These are phyloP conservation scores for Fulica atra DNA, from an alignment of 2,113 vertebrate genomes.

Conservation along the genomic window DNA sequence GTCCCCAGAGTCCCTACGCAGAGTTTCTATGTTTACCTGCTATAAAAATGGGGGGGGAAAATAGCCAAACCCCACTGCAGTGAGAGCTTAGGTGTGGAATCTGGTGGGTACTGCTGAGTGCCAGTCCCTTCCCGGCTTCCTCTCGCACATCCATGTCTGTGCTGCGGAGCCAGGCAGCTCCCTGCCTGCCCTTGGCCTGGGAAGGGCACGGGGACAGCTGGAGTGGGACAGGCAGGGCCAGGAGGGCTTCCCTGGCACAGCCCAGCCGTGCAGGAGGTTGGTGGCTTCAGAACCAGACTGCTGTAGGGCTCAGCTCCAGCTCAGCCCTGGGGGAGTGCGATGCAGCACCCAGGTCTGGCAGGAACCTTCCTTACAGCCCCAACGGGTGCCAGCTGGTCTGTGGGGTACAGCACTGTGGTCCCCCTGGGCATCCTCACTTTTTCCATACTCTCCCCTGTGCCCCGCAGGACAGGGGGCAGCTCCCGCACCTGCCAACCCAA, in stretches of 20 bases:
- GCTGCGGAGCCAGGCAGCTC: too few relatives aligned
- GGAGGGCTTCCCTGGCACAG: background rate
- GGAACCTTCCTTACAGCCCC: background rate
- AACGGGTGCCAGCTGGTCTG: rapidly evolving
- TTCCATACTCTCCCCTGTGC: background rate
- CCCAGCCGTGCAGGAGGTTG: background rate
- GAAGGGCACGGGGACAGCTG: background rate
- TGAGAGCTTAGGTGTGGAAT: background rate
- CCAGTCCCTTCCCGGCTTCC: background rate
- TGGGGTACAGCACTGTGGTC: rapidly evolving
- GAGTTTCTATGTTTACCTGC: background rate
- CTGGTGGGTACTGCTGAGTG: rapidly evolving
- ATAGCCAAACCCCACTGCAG: background rate
- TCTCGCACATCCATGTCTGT: rapidly evolving
- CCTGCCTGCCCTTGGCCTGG: rapidly evolving
- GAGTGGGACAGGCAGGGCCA: background rate
- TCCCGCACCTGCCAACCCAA: background rate
- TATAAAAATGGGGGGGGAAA: background rate
- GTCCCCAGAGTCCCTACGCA: background rate
- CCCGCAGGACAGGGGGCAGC: background rate
- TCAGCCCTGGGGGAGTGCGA: background rate
- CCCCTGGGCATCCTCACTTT: rapidly evolving
- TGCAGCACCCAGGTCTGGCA: background rate
- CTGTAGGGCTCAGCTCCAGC: background rate
- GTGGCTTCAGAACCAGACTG: rapidly evolving